These are phyloP conservation scores for Cyclina sinensis DNA, from an alignment of 1,140 invertebrate genomes.

Conservation along the genomic window DNA sequence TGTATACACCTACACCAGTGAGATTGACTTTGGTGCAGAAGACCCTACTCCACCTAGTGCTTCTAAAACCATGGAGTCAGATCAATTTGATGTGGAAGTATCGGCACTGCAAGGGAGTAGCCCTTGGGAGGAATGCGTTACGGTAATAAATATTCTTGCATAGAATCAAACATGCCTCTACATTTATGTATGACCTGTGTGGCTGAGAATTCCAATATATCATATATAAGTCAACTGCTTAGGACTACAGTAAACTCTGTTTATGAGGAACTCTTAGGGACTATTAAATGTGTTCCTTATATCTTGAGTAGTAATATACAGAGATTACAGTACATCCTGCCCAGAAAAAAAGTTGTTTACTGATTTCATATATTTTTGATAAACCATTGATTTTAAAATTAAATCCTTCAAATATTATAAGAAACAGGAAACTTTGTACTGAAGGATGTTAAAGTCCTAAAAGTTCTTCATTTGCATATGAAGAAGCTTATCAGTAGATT, in stretches of 20 bases:
- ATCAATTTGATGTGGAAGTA: not conserved
- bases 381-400: no score
- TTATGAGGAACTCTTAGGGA: not conserved
- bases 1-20: not conserved
- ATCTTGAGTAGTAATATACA: not conserved
- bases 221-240: not conserved
- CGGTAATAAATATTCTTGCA: not conserved
- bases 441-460: no score
- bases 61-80: not conserved
- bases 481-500: no score
- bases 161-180: not conserved
- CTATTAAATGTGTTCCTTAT: not conserved
- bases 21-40: not conserved
- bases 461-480: no score
- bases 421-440: no score
- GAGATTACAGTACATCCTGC: not conserved
- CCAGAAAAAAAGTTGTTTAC: no score
- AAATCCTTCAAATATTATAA: no score
- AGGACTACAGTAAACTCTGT: not conserved
- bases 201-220: not conserved
- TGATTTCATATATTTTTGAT: no score
- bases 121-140: constrained; percentile 23
- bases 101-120: not conserved
- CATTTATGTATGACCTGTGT: not conserved
- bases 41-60: not conserved